Evolutionary conservation across 2,797 vertebrate genomes (phyloP).

Genomic region (Siniperca obscura): DNA sequence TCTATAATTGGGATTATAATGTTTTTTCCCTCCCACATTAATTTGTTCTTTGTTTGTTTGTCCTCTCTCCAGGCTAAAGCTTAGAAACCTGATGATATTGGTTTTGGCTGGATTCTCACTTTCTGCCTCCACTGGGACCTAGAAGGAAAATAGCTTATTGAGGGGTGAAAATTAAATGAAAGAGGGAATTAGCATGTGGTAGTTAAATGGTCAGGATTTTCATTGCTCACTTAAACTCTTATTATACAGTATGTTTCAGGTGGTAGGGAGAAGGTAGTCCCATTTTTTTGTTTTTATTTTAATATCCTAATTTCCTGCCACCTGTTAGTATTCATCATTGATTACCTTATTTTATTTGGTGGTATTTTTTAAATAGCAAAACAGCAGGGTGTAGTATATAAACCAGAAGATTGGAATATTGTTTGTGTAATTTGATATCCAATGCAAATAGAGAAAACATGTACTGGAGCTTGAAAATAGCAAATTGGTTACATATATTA

Average conservation of each 20-base stretch:
- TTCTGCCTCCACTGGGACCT: slow-evolving; percentile 56
- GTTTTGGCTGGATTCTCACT: slow-evolving; percentile 70
- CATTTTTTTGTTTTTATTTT: slow-evolving; percentile 11
- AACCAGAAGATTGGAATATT: slow-evolving; percentile 17
- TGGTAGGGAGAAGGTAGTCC: neutral
- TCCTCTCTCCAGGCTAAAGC: slow-evolving; percentile 67
- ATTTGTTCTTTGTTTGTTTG: slow-evolving; percentile 72
- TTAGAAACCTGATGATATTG: slow-evolving; percentile 72
- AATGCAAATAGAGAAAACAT: slow-evolving; percentile 29
- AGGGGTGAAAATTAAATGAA: slow-evolving; percentile 64
- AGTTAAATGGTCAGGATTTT: slow-evolving; percentile 60
- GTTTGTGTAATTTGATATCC: slow-evolving; percentile 40
- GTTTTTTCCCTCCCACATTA: slow-evolving; percentile 59
- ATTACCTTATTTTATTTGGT: slow-evolving; percentile 23
- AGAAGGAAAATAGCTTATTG: slow-evolving; percentile 60
- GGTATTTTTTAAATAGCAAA: slow-evolving; percentile 21
- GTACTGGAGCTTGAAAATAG: slow-evolving; percentile 45
- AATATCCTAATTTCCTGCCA: neutral
- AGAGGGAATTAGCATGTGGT: slow-evolving; percentile 58
- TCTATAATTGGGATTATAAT: slow-evolving; percentile 58
- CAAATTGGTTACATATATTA: slow-evolving; percentile 60
- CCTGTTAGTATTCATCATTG: slow-evolving; percentile 21
- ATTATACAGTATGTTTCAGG: slow-evolving; percentile 21
- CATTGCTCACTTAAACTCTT: slow-evolving; percentile 46
- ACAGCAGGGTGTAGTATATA: slow-evolving; percentile 26